Evolutionary conservation across 2,113 vertebrate species (phyloP), one percentile per base, ranked within the genome.

Genomic region (Peromyscus polionotus): DNA sequence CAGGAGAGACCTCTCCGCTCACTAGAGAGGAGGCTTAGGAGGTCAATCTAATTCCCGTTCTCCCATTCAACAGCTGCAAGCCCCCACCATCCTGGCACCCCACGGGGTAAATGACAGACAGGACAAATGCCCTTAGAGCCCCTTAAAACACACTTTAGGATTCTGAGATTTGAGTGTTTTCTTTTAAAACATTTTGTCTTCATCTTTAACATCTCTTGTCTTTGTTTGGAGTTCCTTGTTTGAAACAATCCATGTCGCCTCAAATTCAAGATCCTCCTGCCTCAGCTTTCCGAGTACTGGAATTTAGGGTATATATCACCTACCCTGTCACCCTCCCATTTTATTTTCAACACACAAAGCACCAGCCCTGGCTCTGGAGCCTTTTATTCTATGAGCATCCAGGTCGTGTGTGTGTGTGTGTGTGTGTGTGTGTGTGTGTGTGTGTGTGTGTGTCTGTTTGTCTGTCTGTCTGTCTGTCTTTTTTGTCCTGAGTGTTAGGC

Each of bases 101-200:
- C 77, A 28, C 48, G 51, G 57, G 75, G 36, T 67, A 73, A 93
- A 65, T 45, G 83, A 45, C 42, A 85, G 72, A 83, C n/a, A 33
- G 48, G 33, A 93, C 5, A 45, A 57, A 63, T 75, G 17, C 28
- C 14, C 54, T 85, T 39, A 31, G 28, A 3, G 51, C 19, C 12
- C 13, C 42, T 54, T 59, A 65, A 54, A 63, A 19, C 70, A 90
- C 7, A 67, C 57, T 80, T 88, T 85, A 54, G 57, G 51, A 72
- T 80, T 94, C 87, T 75, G 9, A 80, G 70, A 77, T 70, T 63
- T 77, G 65, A 80, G 8, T 17, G 24, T 86, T 65, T 91, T 72
- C 70, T 73, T 94, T 91, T 17, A 88, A 94, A 72, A 72, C 51
- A 19, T 63, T 85, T 36, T 72, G 72, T 33, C 73, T 75, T 91